Conservation (phyloP, 2,888 invertebrate genomes). For the Diadegma fenestrale region DNA sequence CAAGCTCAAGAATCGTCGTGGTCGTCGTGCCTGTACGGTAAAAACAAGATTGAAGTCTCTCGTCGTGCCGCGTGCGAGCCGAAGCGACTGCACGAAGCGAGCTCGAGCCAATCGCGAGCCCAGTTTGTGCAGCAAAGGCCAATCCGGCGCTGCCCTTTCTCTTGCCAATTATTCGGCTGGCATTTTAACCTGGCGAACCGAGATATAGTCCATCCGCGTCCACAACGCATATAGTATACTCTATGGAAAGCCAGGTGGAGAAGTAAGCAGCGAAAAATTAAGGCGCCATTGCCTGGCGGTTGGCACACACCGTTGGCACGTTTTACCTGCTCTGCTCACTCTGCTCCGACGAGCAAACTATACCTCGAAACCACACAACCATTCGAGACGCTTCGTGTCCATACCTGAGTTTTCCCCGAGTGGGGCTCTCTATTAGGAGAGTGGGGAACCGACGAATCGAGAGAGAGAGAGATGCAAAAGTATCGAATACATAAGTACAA, state of each 20-base stretch:
- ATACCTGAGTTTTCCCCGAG: conserved; percentile 37
- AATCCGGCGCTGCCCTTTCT: conserved; percentile 50
- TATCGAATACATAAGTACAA: too few species aligned
- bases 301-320: conserved; percentile 72
- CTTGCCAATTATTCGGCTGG: conserved; percentile 60
- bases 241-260: conserved; percentile 22
- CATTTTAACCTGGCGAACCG: conserved; percentile 78
- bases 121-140: too few species aligned
- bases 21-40: conserved; percentile 79
- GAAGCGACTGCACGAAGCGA: too few species aligned
- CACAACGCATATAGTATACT: conserved; percentile 61
- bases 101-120: not conserved
- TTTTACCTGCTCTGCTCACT: too few species aligned
- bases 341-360: conserved; percentile 30
- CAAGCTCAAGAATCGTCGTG: conserved; percentile 56
- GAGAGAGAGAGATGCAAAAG: conserved; percentile 21
- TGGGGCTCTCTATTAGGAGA: conserved; percentile 33
- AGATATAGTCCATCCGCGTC: conserved; percentile 73
- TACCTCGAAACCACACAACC: conserved; percentile 46
- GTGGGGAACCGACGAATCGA: conserved; percentile 34
- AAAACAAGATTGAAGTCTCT: conserved; percentile 82
- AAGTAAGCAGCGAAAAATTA: conserved; percentile 50
- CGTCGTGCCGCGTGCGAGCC: conserved; percentile 64
- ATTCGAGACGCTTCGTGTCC: conserved; percentile 1
- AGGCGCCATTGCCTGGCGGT: conserved; percentile 80